phyloP scores from a whole-genome alignment of 2,888 invertebrate genomes.

The Orchesella flavescens region DNA sequence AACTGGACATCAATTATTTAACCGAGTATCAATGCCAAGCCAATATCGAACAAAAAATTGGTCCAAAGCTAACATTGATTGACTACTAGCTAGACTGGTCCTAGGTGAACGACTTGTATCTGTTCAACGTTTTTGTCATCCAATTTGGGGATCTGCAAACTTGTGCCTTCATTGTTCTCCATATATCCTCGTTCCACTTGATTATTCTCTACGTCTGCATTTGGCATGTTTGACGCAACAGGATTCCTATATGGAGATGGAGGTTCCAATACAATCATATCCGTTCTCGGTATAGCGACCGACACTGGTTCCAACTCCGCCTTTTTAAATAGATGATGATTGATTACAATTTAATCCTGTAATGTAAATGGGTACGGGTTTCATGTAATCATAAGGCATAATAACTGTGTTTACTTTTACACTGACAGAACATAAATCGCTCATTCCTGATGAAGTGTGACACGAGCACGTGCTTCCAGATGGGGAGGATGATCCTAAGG shows the following conservation, averaged over 20 bases:
- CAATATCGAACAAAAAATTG: too few species aligned
- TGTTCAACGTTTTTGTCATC: slow-evolving; percentile 24
- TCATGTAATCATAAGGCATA: not conserved
- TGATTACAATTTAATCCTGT: not conserved
- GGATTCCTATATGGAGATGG: slow-evolving; percentile 66
- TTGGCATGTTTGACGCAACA: not conserved
- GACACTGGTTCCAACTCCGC: slow-evolving; percentile 56
- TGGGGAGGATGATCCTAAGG: slow-evolving; percentile 50
- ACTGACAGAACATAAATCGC: slow-evolving; percentile 47
- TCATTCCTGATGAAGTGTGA: slow-evolving; percentile 51
- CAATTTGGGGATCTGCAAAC: not conserved
- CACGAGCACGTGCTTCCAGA: slow-evolving; percentile 65
- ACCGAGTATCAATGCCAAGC: too few species aligned
- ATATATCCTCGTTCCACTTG: not conserved
- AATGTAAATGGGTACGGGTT: not conserved
- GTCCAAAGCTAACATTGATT: too few species aligned
- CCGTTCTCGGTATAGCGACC: slow-evolving; percentile 58
- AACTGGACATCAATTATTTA: too few species aligned
- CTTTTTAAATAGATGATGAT: slow-evolving; percentile 44
- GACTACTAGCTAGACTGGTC: slow-evolving; percentile 65
- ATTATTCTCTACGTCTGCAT: not conserved
- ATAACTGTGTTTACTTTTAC: not conserved
- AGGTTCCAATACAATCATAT: slow-evolving; percentile 60
- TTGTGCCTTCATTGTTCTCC: not conserved
- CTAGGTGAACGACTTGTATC: slow-evolving; percentile 70